These are phyloP conservation scores for Anabacerthia variegaticeps DNA, from an alignment of 2,797 vertebrate genomes.

Conservation along the genomic window DNA sequence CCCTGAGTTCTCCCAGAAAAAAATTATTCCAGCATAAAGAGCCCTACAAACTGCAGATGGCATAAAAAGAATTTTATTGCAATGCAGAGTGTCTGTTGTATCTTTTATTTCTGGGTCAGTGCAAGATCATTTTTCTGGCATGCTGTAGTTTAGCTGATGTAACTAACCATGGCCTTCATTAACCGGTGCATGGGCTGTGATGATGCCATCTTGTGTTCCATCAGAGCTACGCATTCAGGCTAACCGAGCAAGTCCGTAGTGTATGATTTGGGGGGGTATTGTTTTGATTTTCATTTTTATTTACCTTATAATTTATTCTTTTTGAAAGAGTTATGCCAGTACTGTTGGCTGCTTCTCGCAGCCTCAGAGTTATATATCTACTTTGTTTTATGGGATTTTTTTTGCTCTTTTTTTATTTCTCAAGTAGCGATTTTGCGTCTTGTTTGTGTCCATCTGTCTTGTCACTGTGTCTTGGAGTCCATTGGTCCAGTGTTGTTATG, in stretches of 20 bases:
- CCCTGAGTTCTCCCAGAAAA: slow-evolving; percentile 39
- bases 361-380: slow-evolving; percentile 28
- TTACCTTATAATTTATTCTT: slow-evolving; percentile 51
- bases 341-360: slow-evolving; percentile 62
- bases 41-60: slow-evolving; percentile 87
- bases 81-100: slow-evolving; percentile 86
- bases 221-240: slow-evolving; percentile 75
- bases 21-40: slow-evolving; percentile 67
- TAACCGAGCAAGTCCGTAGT: slow-evolving; percentile 77
- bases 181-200: slow-evolving; percentile 83
- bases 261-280: slow-evolving; percentile 71
- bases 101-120: slow-evolving; percentile 81
- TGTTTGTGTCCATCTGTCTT: slow-evolving; percentile 76
- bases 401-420: slow-evolving; percentile 68
- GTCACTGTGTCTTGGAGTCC: slow-evolving; percentile 75
- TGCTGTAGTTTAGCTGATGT: slow-evolving; percentile 80
- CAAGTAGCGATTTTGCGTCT: slow-evolving; percentile 65
- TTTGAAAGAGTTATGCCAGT: slow-evolving; percentile 66
- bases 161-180: slow-evolving; percentile 79
- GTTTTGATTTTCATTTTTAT: slow-evolving; percentile 35
- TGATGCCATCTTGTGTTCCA: slow-evolving; percentile 82
- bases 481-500: slow-evolving; percentile 75
- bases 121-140: slow-evolving; percentile 82
- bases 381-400: slow-evolving; percentile 4
- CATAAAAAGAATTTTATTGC: slow-evolving; percentile 99